Conservation (phyloP, 2,888 invertebrate species). For the Platerodrilus igneus region DNA sequence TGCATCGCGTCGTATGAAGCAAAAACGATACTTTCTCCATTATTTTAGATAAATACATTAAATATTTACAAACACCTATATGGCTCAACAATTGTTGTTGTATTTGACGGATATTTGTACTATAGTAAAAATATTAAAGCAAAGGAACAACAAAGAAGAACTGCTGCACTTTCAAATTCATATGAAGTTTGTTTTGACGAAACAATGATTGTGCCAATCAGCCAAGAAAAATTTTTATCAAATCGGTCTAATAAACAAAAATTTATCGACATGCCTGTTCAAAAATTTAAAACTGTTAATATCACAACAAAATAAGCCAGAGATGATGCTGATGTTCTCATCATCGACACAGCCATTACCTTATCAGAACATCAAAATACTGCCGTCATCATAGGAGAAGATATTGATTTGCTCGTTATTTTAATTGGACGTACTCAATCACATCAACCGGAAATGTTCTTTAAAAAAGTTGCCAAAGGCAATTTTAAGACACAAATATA, state of each 20-base stretch:
- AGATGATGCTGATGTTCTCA: slow-evolving; percentile 36
- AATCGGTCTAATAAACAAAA: slow-evolving; percentile 30
- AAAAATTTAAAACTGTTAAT: slow-evolving; percentile 38
- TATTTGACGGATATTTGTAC: too few relatives aligned
- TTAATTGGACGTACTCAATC: slow-evolving; percentile 38
- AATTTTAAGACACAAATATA: slow-evolving; percentile 39
- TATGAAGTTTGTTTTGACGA: slow-evolving; percentile 40
- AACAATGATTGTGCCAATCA: slow-evolving; percentile 35
- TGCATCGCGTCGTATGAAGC: too few relatives aligned
- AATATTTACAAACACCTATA: too few relatives aligned
- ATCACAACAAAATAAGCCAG: slow-evolving; percentile 40
- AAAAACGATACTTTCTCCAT: too few relatives aligned
- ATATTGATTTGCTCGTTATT: slow-evolving; percentile 41
- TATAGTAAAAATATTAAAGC: slow-evolving; percentile 40
- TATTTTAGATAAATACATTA: too few relatives aligned
- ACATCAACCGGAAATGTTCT: slow-evolving; percentile 34
- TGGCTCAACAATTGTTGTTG: too few relatives aligned
- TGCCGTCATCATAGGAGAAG: slow-evolving; percentile 39
- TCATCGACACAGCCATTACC: slow-evolving; percentile 39
- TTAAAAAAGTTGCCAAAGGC: slow-evolving; percentile 40
- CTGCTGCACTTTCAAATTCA: slow-evolving; percentile 39
- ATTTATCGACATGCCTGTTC: slow-evolving; percentile 36
- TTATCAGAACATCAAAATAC: slow-evolving; percentile 30
- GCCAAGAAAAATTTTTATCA: slow-evolving; percentile 32
- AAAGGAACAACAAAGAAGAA: slow-evolving; percentile 40